Base-by-base conservation (phyloP, 2,113 vertebrate species). In the Gadus chalcogrammus region DNA sequence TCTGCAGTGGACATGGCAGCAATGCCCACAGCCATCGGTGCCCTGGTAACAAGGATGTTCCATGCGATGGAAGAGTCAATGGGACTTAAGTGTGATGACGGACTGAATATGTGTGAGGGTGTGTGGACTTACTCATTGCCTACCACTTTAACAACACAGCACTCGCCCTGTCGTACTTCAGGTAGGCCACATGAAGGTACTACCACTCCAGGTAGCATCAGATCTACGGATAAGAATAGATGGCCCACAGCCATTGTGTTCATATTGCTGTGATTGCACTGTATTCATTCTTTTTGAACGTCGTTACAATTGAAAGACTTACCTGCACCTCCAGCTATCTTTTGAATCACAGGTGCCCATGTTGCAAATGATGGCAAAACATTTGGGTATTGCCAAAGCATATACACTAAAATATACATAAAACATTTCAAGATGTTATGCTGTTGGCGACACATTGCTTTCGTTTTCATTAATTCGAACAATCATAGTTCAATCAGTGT, bases 171-270 rank as follows among this genome's bases (percentile, higher is more conserved):
- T 8, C 89, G 85, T 67, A 99, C 91, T 35, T 83, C 90, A 74
- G 96, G 96, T 16, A 99, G 91, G 69, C 96, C 97, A 79, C 79
- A 75, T 79, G 92, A 84, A 78, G 95, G 92, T 82, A 94, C 87
- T 75, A 95, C 91, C 31, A 99, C 90, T 53, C 97, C 96, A 0
- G 97, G 96, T 79, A 99, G 91, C 97, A 99, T 99, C 77, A 99
- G 94, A 86, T 99, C 97, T 99, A 84, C 13, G 58, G 73, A 78
- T 62, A 86, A 80, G 62, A 15, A 75, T 38, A 67, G 55, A 64
- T 17, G 42, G 42, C 12, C 42, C 42, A 48, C 42, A 9, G 42
- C 8, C 15, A 62, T 15, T 9, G 74, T 53, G 22, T 27, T 62
- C 15, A 27, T 9, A 7, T 61, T 2, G 56, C 56, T 38, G 3